A percentile compares a stretch with the other conserved stretches of the same genome.
phyloP scores from a whole-genome alignment of 2,888 invertebrate genomes.

The Pseudanteris insignis region DNA sequence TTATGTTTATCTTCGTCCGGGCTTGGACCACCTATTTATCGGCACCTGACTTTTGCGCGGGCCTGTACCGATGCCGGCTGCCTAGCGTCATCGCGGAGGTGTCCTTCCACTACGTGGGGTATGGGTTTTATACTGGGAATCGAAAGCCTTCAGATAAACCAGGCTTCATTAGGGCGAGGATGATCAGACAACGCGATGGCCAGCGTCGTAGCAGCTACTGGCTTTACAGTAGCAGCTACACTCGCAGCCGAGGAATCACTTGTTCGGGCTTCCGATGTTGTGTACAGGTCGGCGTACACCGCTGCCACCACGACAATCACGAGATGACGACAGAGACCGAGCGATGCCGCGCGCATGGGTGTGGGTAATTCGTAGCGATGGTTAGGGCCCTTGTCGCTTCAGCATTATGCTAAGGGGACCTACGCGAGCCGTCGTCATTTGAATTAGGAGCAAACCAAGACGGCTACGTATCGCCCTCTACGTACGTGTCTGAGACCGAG shows the following conservation, averaged over 20 bases:
- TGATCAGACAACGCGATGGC: slow-evolving; percentile 66
- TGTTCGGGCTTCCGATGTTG: slow-evolving; percentile 41
- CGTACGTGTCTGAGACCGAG: background rate
- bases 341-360: slow-evolving; percentile 42
- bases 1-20: slow-evolving; percentile 41
- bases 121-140: slow-evolving; percentile 66
- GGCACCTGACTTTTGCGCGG: slow-evolving; percentile 57
- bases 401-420: slow-evolving; percentile 63
- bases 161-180: slow-evolving; percentile 67
- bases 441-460: slow-evolving; percentile 52
- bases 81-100: slow-evolving; percentile 63
- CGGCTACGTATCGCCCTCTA: too few species aligned
- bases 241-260: slow-evolving; percentile 41
- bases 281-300: slow-evolving; percentile 35
- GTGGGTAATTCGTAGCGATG: slow-evolving; percentile 47
- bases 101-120: slow-evolving; percentile 63
- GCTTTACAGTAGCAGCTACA: slow-evolving; percentile 38
- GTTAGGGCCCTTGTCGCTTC: slow-evolving; percentile 54
- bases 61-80: slow-evolving; percentile 61
- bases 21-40: slow-evolving; percentile 46
- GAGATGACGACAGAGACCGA: slow-evolving; percentile 46
- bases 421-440: slow-evolving; percentile 53
- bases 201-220: slow-evolving; percentile 52
- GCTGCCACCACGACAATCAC: slow-evolving; percentile 42
- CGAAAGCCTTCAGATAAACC: slow-evolving; percentile 66